phyloP scores from a whole-genome alignment of 2,797 vertebrate species.

The Enteromius paludinosus region DNA sequence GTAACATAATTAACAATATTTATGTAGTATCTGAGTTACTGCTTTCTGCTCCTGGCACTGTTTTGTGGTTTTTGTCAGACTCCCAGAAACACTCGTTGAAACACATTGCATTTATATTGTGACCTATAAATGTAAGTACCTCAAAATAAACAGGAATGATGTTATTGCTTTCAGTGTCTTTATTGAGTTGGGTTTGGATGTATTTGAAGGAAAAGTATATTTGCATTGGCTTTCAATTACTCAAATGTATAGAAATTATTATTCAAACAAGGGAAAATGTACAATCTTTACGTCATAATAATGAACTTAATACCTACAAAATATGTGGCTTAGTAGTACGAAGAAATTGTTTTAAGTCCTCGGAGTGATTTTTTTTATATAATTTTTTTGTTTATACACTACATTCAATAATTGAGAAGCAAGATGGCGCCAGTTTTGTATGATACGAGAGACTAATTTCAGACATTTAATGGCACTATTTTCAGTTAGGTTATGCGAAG shows the following conservation, averaged over 20 bases:
- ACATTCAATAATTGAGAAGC: neutral
- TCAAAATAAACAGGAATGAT: slow-evolving; percentile 60
- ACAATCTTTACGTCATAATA: neutral
- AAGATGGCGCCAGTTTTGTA: neutral
- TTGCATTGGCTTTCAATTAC: neutral
- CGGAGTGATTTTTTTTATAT: neutral
- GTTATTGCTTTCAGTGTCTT: slow-evolving; percentile 16
- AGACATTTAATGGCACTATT: neutral
- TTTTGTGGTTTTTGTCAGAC: slow-evolving; percentile 36
- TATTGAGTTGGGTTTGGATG: neutral
- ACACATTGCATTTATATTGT: slow-evolving; percentile 56
- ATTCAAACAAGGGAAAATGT: neutral
- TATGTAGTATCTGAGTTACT: slow-evolving; percentile 35
- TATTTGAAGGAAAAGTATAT: neutral
- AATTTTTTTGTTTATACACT: no score
- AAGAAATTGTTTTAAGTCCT: neutral
- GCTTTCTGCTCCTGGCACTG: slow-evolving; percentile 51
- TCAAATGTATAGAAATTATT: neutral
- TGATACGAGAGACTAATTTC: neutral
- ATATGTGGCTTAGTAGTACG: neutral
- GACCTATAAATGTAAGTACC: slow-evolving; percentile 59
- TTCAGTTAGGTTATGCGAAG: neutral
- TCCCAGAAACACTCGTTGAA: slow-evolving; percentile 37
- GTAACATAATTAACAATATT: slow-evolving; percentile 59
- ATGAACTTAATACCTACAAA: neutral